Evolutionary conservation across 2,888 invertebrate genomes (phyloP).

Genomic region (Choristoneura rosaceana): DNA sequence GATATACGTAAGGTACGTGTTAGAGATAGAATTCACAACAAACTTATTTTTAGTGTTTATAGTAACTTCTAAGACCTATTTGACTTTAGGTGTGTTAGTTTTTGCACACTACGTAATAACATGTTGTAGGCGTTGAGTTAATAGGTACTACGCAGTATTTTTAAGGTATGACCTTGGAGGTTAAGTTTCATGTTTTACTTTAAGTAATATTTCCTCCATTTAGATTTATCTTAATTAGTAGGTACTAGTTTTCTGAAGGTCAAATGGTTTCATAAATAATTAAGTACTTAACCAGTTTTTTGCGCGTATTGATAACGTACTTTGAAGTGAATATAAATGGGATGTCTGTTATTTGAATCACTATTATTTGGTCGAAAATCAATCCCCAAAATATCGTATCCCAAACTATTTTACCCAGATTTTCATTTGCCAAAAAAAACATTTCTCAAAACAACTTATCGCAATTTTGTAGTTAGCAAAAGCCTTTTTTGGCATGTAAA

Average conservation of each 20-base stretch:
- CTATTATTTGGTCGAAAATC: no score
- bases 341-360: no score
- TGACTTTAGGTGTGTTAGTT: not conserved
- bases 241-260: not conserved
- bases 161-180: constrained; percentile 23
- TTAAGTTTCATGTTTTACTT: not conserved
- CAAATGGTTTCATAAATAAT: not conserved
- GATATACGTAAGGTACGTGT: constrained; percentile 31
- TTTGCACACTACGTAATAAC: constrained; percentile 19
- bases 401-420: no score
- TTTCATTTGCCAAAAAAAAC: no score
- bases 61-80: not conserved
- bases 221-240: constrained; percentile 1
- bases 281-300: not conserved
- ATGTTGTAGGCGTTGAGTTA: not conserved
- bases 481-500: no score
- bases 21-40: not conserved
- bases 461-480: no score
- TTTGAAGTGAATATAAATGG: not conserved
- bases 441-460: no score
- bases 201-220: not conserved
- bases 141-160: not conserved
- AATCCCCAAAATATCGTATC: no score
- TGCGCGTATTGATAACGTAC: not conserved
- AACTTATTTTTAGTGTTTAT: constrained; percentile 1